Evolutionary conservation across 2,888 invertebrate genomes (phyloP).

Genomic region (Norana najaformis): DNA sequence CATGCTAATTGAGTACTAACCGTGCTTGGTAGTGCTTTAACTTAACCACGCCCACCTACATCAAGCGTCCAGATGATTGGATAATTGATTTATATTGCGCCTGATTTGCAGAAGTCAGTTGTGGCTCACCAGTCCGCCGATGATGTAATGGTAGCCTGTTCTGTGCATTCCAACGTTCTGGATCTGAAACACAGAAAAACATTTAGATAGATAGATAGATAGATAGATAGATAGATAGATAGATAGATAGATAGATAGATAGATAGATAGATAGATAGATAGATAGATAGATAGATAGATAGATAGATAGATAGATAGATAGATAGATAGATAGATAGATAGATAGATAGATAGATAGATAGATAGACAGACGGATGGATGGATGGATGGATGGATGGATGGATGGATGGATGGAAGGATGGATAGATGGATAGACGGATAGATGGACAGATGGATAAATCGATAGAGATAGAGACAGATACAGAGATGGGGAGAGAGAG

Average conservation of each 20-base stretch:
- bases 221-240: not conserved
- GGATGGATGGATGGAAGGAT: not conserved
- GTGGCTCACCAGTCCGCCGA: constrained; percentile 53
- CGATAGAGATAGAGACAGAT: no score
- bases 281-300: no score
- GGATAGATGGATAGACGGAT: no score
- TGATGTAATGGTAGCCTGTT: constrained; percentile 56
- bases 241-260: not conserved
- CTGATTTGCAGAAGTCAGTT: not conserved
- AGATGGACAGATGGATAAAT: not conserved
- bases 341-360: not conserved
- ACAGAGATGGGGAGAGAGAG: no score
- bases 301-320: no score
- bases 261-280: no score
- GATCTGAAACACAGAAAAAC: constrained; percentile 47
- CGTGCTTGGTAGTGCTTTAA: no score
- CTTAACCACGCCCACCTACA: no score
- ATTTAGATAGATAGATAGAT: not conserved
- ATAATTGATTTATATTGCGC: not conserved
- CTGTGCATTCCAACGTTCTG: constrained; percentile 60
- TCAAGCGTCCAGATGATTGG: no score
- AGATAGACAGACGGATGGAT: not conserved
- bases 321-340: no score
- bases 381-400: not conserved
- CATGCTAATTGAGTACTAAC: no score